Evolutionary conservation across 2,797 vertebrate species (phyloP).

Genomic region (Smutsia temminckii): DNA sequence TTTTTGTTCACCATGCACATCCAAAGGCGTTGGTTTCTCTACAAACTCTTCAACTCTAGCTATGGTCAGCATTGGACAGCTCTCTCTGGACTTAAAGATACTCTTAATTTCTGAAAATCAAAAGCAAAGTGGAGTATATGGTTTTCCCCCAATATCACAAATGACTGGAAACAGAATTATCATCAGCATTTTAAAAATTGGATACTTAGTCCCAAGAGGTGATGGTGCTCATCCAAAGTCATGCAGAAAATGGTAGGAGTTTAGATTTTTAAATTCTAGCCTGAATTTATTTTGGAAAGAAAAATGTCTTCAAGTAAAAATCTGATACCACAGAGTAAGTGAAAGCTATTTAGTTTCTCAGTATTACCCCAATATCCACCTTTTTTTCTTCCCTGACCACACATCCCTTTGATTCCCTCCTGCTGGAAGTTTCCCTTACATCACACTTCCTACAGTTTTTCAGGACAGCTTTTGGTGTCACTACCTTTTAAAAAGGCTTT

Average conservation of each 20-base stretch:
- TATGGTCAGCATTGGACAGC: background rate
- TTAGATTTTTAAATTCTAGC: background rate
- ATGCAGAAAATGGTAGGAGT: background rate
- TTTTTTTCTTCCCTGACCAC: background rate
- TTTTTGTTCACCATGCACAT: background rate
- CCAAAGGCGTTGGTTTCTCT: background rate
- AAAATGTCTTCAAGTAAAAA: background rate
- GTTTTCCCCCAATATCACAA: background rate
- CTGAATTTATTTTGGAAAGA: background rate
- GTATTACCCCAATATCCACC: background rate
- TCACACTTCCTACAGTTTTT: background rate
- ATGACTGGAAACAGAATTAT: background rate
- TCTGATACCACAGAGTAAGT: background rate
- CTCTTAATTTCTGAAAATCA: background rate
- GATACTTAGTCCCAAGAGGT: background rate
- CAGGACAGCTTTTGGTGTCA: background rate
- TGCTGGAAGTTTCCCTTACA: accelerated
- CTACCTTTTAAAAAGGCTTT: background rate
- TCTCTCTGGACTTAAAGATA: background rate
- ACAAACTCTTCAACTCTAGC: background rate
- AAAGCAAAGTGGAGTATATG: background rate
- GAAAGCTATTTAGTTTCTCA: background rate
- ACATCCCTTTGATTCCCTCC: background rate
- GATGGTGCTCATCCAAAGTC: background rate
- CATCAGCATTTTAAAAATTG: background rate